Evolutionary conservation across 2,113 vertebrate species (phyloP), one percentile per base, ranked within the genome.

Genomic region (Epinephelus lanceolatus): DNA sequence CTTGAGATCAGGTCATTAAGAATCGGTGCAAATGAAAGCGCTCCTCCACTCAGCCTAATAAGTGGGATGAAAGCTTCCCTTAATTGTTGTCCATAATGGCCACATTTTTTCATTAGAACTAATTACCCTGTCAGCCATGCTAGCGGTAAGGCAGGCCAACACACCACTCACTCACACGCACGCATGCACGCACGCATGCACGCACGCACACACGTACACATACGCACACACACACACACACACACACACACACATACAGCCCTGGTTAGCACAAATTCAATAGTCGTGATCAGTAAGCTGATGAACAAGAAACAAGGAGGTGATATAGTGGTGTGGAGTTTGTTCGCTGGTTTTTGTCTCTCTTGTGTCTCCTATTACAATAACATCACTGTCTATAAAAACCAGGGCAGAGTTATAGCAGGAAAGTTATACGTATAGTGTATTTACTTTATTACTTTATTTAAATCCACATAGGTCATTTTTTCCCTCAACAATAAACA

Each of bases 11-110:
- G 81, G 90, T 91, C 86, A 93, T 93, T 91, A 94, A 65, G 82
- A 90, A 89, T 61, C 47, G 53, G 49, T 76, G 51, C 71, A 83
- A 92, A 91, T 89, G 85, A 93, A 88, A 88, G 92, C 83, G 67
- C 85, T 88, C 81, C 86, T 90, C 88, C 85, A 89, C 88, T 89
- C 91, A 88, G 83, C 84, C 85, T 93, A 94, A 94, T 92, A 87
- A 91, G 78, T 62, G 77, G 89, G 85, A 93, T 92, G 90, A 92
- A 93, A 91, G 88, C 79, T 83, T 84, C 83, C 85, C 90, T 93
- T 94, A 94, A 94, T 93, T 94, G 93, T 89, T 93, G 93, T 92
- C 89, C 93, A 91, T 88, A 93, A 89, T 90, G 86, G 80, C 86
- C 69, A 81, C 77, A 71, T 93, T 93, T 92, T 93, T 94, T 94